These are phyloP conservation scores for Cynocephalus volans DNA, from an alignment of 2,113 vertebrate genomes.

Conservation along the genomic window DNA sequence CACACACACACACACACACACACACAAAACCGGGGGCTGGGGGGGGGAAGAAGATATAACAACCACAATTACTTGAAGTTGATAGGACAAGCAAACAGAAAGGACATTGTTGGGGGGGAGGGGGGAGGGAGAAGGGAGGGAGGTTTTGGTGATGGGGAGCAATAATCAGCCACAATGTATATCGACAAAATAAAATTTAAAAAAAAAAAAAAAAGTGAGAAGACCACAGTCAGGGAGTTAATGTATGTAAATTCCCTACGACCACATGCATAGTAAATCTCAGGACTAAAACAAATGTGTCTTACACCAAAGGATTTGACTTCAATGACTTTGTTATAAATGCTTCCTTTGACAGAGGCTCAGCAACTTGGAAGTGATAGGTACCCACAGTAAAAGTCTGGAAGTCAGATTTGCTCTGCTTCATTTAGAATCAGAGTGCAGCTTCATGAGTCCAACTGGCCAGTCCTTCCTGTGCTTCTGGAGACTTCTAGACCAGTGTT, in stretches of 20 bases:
- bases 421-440: background rate
- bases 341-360: background rate
- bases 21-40: too few species aligned
- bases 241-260: background rate
- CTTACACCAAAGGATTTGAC: background rate
- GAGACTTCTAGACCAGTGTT: background rate
- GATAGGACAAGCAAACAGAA: too few species aligned
- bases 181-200: too few species aligned
- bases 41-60: too few species aligned
- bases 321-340: background rate
- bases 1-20: too few species aligned
- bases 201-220: background rate
- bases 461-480: background rate
- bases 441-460: background rate
- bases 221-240: background rate
- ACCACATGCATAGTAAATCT: background rate
- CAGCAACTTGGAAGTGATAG: background rate
- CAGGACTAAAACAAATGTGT: background rate
- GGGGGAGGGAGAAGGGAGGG: too few species aligned
- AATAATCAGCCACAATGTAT: too few species aligned
- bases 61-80: too few species aligned
- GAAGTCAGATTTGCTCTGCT: background rate
- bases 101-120: too few species aligned
- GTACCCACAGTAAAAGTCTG: background rate
- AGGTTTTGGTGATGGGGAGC: too few species aligned